A percentile compares a stretch with the other conserved stretches of the same genome.
phyloP scores from a whole-genome alignment of 1,140 invertebrate genomes.

The Eumaeus atala region DNA sequence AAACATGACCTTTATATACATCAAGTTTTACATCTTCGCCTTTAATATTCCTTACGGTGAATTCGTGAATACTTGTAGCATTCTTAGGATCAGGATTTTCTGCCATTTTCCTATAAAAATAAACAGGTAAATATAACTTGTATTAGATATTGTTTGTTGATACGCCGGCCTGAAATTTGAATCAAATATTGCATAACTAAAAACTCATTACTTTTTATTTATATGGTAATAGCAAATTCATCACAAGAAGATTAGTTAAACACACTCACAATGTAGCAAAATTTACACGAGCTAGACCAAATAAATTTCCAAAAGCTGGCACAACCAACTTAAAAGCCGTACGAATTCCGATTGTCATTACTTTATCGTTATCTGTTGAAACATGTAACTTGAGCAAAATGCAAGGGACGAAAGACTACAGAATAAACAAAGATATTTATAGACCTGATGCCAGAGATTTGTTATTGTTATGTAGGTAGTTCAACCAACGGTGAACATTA shows the following conservation, averaged over 20 bases:
- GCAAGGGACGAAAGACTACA: too few species aligned
- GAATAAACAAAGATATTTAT: too few species aligned
- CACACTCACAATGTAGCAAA: constrained; percentile 47
- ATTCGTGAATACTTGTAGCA: constrained; percentile 84
- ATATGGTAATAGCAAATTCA: background rate
- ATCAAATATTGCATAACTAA: background rate
- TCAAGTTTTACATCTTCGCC: constrained; percentile 84
- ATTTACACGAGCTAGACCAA: constrained; percentile 47
- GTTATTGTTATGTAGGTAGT: too few species aligned
- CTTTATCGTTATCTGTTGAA: too few species aligned
- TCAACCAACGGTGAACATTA: too few species aligned
- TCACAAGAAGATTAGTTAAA: background rate
- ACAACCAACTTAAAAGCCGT: constrained; percentile 40
- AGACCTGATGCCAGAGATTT: too few species aligned
- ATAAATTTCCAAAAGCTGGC: constrained; percentile 39
- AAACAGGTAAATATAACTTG: constrained; percentile 2
- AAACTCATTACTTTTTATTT: background rate
- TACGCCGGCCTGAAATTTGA: too few species aligned
- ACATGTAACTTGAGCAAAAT: too few species aligned
- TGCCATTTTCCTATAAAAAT: constrained; percentile 49
- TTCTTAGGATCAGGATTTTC: constrained; percentile 69
- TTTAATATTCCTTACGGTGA: constrained; percentile 83
- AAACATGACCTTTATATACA: constrained; percentile 83
- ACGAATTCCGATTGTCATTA: constrained; percentile 54
- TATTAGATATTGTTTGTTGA: background rate